Percentiles rank a stretch among this genome's conserved stretches.
These are phyloP conservation scores for Thelaira solivaga DNA, from an alignment of 2,888 invertebrate genomes.

Conservation along the genomic window DNA sequence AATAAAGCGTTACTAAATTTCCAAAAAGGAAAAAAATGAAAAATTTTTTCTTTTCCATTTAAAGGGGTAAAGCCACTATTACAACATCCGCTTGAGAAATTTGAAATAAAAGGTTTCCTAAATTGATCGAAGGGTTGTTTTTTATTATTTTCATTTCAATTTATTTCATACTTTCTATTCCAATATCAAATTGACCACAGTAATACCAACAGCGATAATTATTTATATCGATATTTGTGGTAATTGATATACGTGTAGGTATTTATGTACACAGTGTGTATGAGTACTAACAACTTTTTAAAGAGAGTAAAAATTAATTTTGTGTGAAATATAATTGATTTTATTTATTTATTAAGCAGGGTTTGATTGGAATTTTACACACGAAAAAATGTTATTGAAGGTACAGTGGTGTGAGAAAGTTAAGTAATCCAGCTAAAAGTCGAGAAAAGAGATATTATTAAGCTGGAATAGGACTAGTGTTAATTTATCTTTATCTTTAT, in stretches of 20 bases:
- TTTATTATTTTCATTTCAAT: conserved; percentile 7
- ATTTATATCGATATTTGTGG: conserved; percentile 52
- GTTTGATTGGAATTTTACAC: not conserved
- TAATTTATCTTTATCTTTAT: too few relatives aligned
- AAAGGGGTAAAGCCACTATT: conserved; percentile 41
- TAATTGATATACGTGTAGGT: conserved; percentile 56
- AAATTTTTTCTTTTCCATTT: not conserved
- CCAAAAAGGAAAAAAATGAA: conserved; percentile 15
- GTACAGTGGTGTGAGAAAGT: conserved; percentile 11
- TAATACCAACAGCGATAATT: conserved; percentile 51
- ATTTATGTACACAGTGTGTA: conserved; percentile 29
- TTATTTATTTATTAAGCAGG: not conserved
- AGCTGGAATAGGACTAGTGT: too few relatives aligned
- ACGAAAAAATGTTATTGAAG: not conserved
- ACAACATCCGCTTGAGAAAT: conserved; percentile 48
- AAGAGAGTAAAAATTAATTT: conserved; percentile 52
- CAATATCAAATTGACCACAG: conserved; percentile 46
- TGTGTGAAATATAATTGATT: conserved; percentile 49
- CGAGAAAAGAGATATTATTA: too few relatives aligned
- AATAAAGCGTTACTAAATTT: conserved; percentile 47
- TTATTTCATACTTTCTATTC: conserved; percentile 13
- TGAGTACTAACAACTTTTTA: conserved; percentile 43
- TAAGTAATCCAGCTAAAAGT: too few relatives aligned
- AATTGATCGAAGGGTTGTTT: conserved; percentile 20
- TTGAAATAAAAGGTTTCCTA: conserved; percentile 41